Conservation (phyloP, 2,888 invertebrate genomes). For the Catonia carolina region DNA sequence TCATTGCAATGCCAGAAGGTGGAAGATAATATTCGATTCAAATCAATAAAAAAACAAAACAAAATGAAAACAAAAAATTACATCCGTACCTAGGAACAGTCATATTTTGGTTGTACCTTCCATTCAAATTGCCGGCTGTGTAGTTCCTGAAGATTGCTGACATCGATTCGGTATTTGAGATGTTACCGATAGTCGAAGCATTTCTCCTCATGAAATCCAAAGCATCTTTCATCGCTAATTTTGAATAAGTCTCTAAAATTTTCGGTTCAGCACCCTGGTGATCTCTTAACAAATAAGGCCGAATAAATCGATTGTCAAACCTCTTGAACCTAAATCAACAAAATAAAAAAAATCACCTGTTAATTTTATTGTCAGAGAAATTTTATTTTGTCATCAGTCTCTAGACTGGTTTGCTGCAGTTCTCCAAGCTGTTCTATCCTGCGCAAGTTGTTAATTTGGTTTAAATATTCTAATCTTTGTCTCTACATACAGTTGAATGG, state of each 20-base stretch:
- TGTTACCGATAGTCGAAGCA: conserved; percentile 79
- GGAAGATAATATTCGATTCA: too few relatives aligned
- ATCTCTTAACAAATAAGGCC: conserved; percentile 79
- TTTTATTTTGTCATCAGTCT: too few relatives aligned
- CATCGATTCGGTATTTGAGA: conserved; percentile 84
- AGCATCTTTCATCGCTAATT: conserved; percentile 88
- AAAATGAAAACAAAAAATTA: not conserved
- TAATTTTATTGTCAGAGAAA: too few relatives aligned
- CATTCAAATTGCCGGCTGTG: conserved; percentile 74
- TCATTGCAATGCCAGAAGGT: too few relatives aligned
- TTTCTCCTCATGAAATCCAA: conserved; percentile 85
- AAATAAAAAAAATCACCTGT: too few relatives aligned
- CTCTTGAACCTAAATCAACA: conserved; percentile 65
- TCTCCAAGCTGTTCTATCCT: too few relatives aligned
- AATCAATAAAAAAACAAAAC: not conserved
- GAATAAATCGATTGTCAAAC: conserved; percentile 88
- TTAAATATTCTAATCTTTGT: too few relatives aligned
- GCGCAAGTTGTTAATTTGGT: too few relatives aligned
- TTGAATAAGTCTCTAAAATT: conserved; percentile 89
- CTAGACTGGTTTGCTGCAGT: too few relatives aligned
- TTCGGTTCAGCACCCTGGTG: conserved; percentile 86
- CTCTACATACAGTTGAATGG: too few relatives aligned
- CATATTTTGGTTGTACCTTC: conserved; percentile 54
- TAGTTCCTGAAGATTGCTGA: conserved; percentile 86
- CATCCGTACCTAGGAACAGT: not conserved